These are phyloP conservation scores for Agrenia bidenticulata DNA, from an alignment of 2,888 invertebrate genomes.

Conservation along the genomic window DNA sequence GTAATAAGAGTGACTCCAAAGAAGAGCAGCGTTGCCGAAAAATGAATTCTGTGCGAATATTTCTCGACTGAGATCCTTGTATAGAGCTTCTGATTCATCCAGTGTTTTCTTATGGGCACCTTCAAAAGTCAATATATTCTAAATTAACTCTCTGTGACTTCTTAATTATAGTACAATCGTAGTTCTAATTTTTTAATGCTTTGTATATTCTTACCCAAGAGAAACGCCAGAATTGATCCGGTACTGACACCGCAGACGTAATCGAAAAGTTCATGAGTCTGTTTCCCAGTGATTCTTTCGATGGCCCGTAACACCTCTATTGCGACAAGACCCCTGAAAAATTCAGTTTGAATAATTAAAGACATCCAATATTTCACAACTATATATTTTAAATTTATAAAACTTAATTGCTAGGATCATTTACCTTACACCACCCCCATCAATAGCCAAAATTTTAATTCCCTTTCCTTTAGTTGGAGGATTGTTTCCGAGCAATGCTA, in stretches of 20 bases:
- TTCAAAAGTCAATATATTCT: conserved; percentile 48
- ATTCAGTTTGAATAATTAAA: not conserved
- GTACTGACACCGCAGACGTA: conserved; percentile 81
- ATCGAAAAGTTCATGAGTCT: conserved; percentile 79
- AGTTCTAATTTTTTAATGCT: no score
- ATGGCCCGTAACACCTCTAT: conserved; percentile 77
- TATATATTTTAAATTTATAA: conserved; percentile 7
- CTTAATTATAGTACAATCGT: no score
- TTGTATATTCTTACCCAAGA: conserved; percentile 66
- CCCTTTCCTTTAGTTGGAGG: conserved; percentile 71
- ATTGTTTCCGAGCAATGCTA: conserved; percentile 71
- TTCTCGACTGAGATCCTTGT: conserved; percentile 64
- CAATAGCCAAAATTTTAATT: conserved; percentile 77
- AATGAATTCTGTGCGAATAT: conserved; percentile 68
- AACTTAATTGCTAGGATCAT: conserved; percentile 18
- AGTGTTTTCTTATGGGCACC: conserved; percentile 64
- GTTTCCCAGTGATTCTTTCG: conserved; percentile 69
- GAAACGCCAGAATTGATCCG: conserved; percentile 76
- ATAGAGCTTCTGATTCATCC: conserved; percentile 64
- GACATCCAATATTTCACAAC: not conserved
- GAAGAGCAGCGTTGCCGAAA: conserved; percentile 71
- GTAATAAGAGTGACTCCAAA: conserved; percentile 87
- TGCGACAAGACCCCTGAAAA: conserved; percentile 73
- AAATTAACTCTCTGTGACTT: not conserved
- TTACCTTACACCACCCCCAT: conserved; percentile 80